Evolutionary conservation across 1,140 invertebrate genomes (phyloP), one percentile per base, ranked within the genome.

Genomic region (Drosophila busckii): DNA sequence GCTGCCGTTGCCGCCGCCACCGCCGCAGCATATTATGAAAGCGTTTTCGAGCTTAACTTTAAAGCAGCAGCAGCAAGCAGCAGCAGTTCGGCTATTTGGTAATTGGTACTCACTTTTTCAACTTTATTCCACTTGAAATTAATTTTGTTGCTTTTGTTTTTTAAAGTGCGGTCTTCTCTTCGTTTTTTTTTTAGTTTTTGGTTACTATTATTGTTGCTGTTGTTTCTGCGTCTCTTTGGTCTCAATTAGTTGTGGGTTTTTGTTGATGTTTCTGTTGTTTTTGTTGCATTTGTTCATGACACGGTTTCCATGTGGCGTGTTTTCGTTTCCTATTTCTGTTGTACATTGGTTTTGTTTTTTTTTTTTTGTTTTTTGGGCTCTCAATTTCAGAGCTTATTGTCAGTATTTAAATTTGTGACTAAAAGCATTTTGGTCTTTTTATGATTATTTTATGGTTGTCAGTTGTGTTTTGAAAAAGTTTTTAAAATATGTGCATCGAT

Each of bases 201-300:
- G n/a, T 40, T 65, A 46, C 41, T 17, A 17, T 16, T 29, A 29
- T 37, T 58, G 25, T 55, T 71, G 49, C 61, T 61, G 29, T 53
- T 54, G 32, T 55, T 75, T 19, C 59, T 35, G 55, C 56, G 59
- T 60, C 28, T 52, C 34, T 44, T 56, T 63, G 59, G 41, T 63
- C 59, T 67, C 52, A 52, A 63, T 67, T 58, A 58, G 60, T 58
- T 67, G 59, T 67, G 40, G 50, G 26, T 52, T 76, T 63, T 35
- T 76, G 66, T 64, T 65, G 52, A 29, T 58, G n/a, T n/a, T n/a
- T n/a, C n/a, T n/a, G 53, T 73, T 64, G 26, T 42, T 56, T 38
- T 64, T 69, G 64, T 80, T 80, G 73, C 58, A 80, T 80, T 80
- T 80, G 73, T 80, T 80, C 73, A 80, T 80, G 73, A 80, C 73